Conservation (phyloP, 1,140 invertebrate species). For the Hylaeus anthracinus region DNA sequence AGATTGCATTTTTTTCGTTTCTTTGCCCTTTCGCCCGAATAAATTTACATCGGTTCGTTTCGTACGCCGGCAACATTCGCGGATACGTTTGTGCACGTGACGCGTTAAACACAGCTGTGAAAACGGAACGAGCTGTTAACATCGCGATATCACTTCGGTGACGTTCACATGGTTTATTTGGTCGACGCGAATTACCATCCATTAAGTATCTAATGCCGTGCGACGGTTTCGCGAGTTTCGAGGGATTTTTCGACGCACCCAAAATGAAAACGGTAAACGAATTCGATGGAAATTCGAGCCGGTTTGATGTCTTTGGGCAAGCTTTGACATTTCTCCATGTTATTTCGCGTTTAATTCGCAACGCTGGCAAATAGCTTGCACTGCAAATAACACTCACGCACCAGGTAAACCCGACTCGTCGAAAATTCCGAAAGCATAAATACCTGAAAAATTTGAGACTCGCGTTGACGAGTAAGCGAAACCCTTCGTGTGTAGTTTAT, state of each 20-base stretch:
- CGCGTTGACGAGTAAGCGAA: background rate
- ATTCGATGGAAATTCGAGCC: background rate
- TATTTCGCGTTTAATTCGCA: background rate
- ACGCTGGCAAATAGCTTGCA: background rate
- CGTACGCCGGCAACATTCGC: background rate
- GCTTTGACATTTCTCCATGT: too few relatives aligned
- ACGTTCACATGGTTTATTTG: constrained; percentile 14
- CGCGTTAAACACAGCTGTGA: constrained; percentile 27
- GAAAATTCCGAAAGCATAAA: background rate
- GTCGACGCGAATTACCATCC: background rate
- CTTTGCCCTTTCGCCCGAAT: too few relatives aligned
- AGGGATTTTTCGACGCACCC: background rate
- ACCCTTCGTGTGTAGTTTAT: background rate
- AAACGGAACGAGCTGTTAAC: constrained; percentile 22
- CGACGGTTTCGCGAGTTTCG: background rate
- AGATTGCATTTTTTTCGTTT: too few relatives aligned
- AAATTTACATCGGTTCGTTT: background rate
- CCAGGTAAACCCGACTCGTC: background rate
- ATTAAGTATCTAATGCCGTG: background rate
- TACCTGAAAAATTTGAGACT: background rate
- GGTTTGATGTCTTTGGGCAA: background rate
- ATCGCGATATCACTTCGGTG: constrained; percentile 18
- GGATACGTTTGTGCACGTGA: constrained; percentile 10
- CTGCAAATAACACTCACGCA: background rate
- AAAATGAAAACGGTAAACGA: background rate